Base-by-base conservation (phyloP, 1,140 invertebrate species). In the Conus ventricosus region DNA sequence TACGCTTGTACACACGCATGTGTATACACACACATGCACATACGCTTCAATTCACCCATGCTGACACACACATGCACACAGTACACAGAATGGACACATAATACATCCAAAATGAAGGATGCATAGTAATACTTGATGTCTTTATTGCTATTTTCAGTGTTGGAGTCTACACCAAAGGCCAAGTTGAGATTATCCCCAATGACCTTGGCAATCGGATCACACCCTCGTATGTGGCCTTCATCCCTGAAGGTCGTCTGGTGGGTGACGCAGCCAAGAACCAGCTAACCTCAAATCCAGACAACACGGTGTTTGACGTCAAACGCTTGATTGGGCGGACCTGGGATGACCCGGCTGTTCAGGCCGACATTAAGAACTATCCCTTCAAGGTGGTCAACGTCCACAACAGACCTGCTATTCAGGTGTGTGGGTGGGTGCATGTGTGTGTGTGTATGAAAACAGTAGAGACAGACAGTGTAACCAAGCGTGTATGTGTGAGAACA, bases 171-270 rank as follows among this genome's bases (percentile, higher is more conserved):
- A 99, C 99, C 95, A 99, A 99, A 96, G 98, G 98, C 80, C 96
- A 98, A 89, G 98, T 99, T n/a, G 98, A 99, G 96, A 99, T 99
- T 90, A 99, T 99, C 92, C 98, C 99, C 87, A 99, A 99, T 93
- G 98, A 99, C 95, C 98, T 99, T 96, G 99, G 99, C 95, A 99
- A 99, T 95, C 97, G 99, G 93, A 99, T 99, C 94, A 99, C 99
- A 4, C 99, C 99, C 23, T 99, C 98, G 0, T 99, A 99, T 94
- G 98, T 99, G 55, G 98, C 98, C 13, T 99, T 99, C 95, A 99
- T 98, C 5, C 96, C 96, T 85, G 98, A 99, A 91, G 98, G 98
- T n/a, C 97, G 98, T 94, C 96, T 99, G n/a, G 99, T 99, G 90
- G 99, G 98, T 93, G 98, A 99, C 95, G 98, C 98, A 76, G 99